Conservation (phyloP, 2,888 invertebrate species). For the Aleiodes alternator region DNA sequence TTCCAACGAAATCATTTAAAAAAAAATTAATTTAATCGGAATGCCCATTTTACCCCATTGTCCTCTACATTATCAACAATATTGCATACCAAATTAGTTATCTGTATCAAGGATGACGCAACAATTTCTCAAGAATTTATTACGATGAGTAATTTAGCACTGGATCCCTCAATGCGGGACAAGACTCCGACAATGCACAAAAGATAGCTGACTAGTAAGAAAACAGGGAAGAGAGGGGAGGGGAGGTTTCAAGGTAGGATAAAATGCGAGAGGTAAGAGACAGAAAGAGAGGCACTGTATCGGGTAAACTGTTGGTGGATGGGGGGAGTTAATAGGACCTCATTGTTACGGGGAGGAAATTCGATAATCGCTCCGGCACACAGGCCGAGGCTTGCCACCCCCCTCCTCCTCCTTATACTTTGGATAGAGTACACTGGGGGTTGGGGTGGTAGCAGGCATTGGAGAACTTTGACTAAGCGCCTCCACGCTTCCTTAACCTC, state of each 20-base stretch:
- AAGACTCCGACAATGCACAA: constrained; percentile 75
- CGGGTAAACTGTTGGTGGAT: constrained; percentile 59
- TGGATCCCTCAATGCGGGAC: constrained; percentile 72
- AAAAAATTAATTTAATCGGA: too few species aligned
- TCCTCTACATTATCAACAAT: background rate
- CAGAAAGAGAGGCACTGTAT: constrained; percentile 52
- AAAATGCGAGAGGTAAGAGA: constrained; percentile 34
- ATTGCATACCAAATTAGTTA: constrained; percentile 4
- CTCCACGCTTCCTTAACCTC: constrained; percentile 75
- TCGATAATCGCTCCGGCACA: constrained; percentile 75
- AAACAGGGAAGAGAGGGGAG: constrained; percentile 40
- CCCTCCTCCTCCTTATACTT: constrained; percentile 44
- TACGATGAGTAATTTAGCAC: constrained; percentile 71
- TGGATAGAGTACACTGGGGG: constrained; percentile 43
- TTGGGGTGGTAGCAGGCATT: constrained; percentile 59
- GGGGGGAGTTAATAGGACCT: constrained; percentile 75
- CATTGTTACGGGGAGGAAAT: constrained; percentile 75
- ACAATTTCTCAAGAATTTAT: constrained; percentile 64
- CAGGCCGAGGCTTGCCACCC: constrained; percentile 58
- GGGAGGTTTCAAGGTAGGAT: constrained; percentile 25
- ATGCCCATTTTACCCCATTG: background rate
- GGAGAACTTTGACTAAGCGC: constrained; percentile 75
- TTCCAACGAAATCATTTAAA: too few species aligned
- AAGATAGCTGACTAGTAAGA: constrained; percentile 58
- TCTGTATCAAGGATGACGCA: constrained; percentile 27